Percentiles rank a stretch among this genome's conserved stretches.
These are phyloP conservation scores for Heliconius hortense DNA, from an alignment of 2,888 invertebrate genomes.

Conservation along the genomic window DNA sequence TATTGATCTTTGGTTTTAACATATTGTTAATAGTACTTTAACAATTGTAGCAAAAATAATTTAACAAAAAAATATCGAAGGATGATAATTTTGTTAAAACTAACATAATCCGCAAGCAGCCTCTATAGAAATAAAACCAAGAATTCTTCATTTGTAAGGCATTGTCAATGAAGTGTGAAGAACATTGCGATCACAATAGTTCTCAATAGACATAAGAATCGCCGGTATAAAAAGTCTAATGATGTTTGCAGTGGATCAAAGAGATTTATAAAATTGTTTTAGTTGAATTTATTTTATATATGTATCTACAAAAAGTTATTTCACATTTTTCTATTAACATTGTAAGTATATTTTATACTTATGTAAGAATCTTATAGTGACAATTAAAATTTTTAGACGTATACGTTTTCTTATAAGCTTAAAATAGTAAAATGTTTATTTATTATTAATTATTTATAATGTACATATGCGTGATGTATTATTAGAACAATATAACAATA, in stretches of 20 bases:
- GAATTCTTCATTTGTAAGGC: conserved; percentile 26
- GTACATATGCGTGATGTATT: not conserved
- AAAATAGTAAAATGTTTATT: too few species aligned
- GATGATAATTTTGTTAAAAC: not conserved
- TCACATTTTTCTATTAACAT: not conserved
- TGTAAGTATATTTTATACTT: too few species aligned
- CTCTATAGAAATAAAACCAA: conserved; percentile 7
- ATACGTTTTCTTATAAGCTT: too few species aligned
- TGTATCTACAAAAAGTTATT: not conserved
- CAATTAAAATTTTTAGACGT: too few species aligned
- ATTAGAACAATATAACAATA: not conserved
- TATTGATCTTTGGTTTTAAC: not conserved
- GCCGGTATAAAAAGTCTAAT: conserved; percentile 38
- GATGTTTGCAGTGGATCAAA: conserved; percentile 33
- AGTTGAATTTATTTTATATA: not conserved
- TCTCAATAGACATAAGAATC: conserved; percentile 33
- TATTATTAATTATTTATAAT: too few species aligned
- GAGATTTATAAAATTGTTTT: conserved; percentile 4
- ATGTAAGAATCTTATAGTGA: not conserved
- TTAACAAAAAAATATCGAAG: not conserved
- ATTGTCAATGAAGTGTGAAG: conserved; percentile 46
- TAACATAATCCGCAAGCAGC: not conserved
- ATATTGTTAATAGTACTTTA: not conserved
- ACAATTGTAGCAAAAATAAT: not conserved
- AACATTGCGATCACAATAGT: conserved; percentile 44